phyloP scores from a whole-genome alignment of 2,797 vertebrate genomes.

The Tapera naevia region DNA sequence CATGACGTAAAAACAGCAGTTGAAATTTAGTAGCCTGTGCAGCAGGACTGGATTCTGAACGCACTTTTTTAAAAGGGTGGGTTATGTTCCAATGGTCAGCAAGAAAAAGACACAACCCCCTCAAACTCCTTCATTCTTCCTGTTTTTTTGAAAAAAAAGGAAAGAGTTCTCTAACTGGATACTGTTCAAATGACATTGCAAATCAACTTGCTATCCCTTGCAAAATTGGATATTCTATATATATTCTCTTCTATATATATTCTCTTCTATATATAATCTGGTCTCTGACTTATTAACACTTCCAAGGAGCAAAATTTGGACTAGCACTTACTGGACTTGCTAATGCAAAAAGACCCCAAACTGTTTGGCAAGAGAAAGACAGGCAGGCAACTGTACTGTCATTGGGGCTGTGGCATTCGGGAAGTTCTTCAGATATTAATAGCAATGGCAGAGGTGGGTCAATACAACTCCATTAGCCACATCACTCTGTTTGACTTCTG shows the following conservation, averaged over 20 bases:
- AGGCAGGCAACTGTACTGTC: neutral
- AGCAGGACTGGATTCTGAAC: neutral
- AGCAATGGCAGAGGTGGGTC: neutral
- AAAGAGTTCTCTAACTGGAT: neutral
- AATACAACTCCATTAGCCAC: constrained; percentile 7
- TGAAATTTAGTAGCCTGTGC: constrained; percentile 17
- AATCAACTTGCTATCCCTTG: neutral
- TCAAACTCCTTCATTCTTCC: neutral
- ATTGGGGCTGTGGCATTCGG: neutral
- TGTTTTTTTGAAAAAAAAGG: neutral
- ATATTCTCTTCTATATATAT: neutral
- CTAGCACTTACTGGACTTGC: neutral
- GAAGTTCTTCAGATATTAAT: neutral
- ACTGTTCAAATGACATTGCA: neutral
- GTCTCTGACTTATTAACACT: neutral
- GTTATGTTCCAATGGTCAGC: neutral
- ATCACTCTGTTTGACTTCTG: neutral
- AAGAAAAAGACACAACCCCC: neutral
- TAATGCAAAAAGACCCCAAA: neutral
- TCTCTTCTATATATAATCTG: neutral
- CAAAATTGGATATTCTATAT: neutral
- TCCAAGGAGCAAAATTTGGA: neutral
- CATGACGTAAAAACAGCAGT: neutral
- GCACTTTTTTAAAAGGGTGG: neutral
- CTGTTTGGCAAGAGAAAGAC: neutral